Evolutionary conservation across 2,888 invertebrate species (phyloP), one percentile per base, ranked within the genome.

Genomic region (Agonopterix subpropinquella): DNA sequence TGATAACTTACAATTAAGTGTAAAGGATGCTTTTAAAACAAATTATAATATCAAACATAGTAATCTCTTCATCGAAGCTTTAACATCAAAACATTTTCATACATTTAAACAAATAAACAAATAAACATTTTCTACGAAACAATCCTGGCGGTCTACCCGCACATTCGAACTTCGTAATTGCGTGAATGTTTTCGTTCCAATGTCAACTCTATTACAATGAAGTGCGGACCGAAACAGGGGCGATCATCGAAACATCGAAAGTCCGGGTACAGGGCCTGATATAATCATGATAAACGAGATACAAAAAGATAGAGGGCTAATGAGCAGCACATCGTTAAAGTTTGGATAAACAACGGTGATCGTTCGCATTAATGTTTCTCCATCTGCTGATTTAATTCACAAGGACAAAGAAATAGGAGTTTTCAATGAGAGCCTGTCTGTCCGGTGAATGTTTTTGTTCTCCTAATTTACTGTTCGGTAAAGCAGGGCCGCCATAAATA

Each of bases 401-500:
- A 50, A 58, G 57, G 64, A 73, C 73, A 59, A 71, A 71, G 70
- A 78, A 77, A 78, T 73, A 65, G 60, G 63, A 50, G 64, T 68
- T 68, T 73, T 75, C 67, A 77, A 77, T 78, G 74, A 71, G 61
- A 64, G 64, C 53, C 59, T 52, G 64, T 53, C 59, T 52, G 62
- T 61, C 58, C 65, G 60, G 61, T 64, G 60, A 55, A 61, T 57
- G 69, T 74, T 80, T 82, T 80, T 80, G 73, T 77, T 67, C 68
- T 58, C 67, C 75, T 78, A 82, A 85, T 83, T 81, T 79, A 78
- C 75, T 76, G 73, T 69, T 67, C 64, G 63, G 69, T 72, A 77
- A 80, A 78, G 74, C 76, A 62, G 64, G 57, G 66, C 72, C 73
- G 75, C 67, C 78, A 87, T 87, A 77, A 79, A 87, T 87, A 76